These are phyloP conservation scores for Procapra przewalskii DNA, from an alignment of 2,113 vertebrate species.

Conservation along the genomic window DNA sequence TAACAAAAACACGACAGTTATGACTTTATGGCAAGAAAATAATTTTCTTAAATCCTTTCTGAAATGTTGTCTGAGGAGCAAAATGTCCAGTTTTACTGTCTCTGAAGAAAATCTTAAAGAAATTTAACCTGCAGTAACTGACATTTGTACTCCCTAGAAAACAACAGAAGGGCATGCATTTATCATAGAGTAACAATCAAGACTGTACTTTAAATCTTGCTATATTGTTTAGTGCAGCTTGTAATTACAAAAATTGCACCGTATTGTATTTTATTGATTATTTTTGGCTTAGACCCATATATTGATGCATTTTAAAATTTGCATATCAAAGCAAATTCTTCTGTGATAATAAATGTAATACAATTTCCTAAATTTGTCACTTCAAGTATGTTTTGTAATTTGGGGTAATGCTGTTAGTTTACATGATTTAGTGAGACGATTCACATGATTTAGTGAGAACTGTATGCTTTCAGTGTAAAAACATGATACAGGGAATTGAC, in stretches of 20 bases:
- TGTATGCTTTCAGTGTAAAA: background rate
- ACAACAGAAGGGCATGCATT: background rate
- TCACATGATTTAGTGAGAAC: background rate
- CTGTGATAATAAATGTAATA: background rate
- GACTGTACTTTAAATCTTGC: slow-evolving; percentile 4
- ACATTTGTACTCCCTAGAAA: background rate
- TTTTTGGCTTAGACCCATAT: background rate
- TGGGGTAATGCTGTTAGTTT: background rate
- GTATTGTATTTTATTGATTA: slow-evolving; percentile 39
- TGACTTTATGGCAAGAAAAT: background rate
- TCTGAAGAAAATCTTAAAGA: background rate
- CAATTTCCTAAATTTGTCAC: background rate
- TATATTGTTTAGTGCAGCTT: background rate
- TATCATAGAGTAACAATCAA: background rate
- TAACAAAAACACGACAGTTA: background rate
- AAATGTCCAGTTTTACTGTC: background rate
- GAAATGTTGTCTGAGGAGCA: background rate
- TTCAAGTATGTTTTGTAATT: background rate
- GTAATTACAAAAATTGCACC: background rate
- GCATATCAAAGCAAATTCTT: slow-evolving; percentile 32
- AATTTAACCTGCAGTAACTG: background rate
- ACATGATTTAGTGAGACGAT: background rate
- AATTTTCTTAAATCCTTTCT: background rate
- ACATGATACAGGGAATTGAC: background rate
- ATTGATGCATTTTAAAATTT: slow-evolving; percentile 20